Evolutionary conservation across 2,888 invertebrate species (phyloP), one percentile per base, ranked within the genome.

Genomic region (Piscicola geometra): DNA sequence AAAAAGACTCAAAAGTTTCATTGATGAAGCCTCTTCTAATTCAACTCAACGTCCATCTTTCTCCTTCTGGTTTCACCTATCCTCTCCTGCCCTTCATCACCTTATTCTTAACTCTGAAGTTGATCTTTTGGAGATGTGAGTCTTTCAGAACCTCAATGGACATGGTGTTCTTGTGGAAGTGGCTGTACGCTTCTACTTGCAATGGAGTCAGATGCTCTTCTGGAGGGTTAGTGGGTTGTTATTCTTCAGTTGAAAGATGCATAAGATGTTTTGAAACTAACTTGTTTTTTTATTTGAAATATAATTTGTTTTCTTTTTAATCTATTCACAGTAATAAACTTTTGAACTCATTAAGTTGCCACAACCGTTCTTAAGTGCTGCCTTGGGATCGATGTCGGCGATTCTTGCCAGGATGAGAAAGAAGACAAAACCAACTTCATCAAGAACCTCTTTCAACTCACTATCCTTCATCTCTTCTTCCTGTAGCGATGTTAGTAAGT

Each of bases 91-190:
- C 12, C 33, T 18, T 73, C 30, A 50, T 66, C 1, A 85, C 85
- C 83, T 84, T 84, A 79, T 84, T 85, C 76, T 83, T 84, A 28
- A 86, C 85, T 76, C 85, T 81, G 79, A 85, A 86, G 79, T 85
- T 85, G 47, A 85, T 82, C 76, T 85, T 84, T 79, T 86, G 86
- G 21, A 86, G 81, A 75, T 83, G 81, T 52, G 83, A 83, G 35
- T 85, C 85, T 78, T 86, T 86, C 47, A 84, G 82, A 28, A 86
- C 78, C 79, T 86, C 86, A 41, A 86, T 83, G 18, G 84, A 83
- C 82, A 82, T 81, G 60, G 83, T 82, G 77, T 85, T 84, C 79
- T 84, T 84, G 67, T 78, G 77, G 78, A 81, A 80, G 69, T 80
- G 76, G 35, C 78, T 79, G 74, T 77, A 79, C 12, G 80, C 78